Base-by-base conservation (phyloP, 2,113 vertebrate species). In the Etheostoma spectabile region DNA sequence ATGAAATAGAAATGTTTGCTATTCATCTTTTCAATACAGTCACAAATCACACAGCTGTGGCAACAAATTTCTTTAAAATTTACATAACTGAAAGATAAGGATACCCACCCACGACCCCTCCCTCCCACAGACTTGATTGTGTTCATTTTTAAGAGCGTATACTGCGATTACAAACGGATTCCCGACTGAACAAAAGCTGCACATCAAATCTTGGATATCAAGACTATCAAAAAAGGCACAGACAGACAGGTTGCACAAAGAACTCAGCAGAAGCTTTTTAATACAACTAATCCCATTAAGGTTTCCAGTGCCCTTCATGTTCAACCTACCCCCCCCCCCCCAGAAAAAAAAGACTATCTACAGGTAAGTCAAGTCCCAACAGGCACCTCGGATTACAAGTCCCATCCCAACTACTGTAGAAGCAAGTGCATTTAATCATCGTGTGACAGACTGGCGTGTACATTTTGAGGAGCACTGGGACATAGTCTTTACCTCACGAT, bases 181-280 rank as follows among this genome's bases (percentile, higher is more conserved):
- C 89, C 92, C 74, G 86, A 94, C 92, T 83, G 82, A 95, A 95
- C 93, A 73, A 93, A 92, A 95, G 94, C 95, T 93, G 94, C 94
- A 92, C 94, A 86, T 92, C 91, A 94, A 94, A 93, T 92, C 86
- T 92, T 90, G 89, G 92, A 92, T 91, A 92, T 94, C 83, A 91
- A 94, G 93, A 94, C 93, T 85, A 91, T 91, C 88, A 89, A 94
- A 94, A 93, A 94, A 96, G 94, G 95, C 95, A 96, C 95, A 93
- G 92, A 94, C 93, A 94, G 93, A 95, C 93, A 92, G 86, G 90
- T 86, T 82, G 94, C 93, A 95, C 94, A 90, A 84, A 90, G 92
- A 95, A 89, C 77, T 92, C 84, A 82, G 95, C 93, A 93, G 90
- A 95, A 95, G 95, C 94, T 90, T 94, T 92, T 93, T 55, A 59